phyloP scores from a whole-genome alignment of 2,888 invertebrate species.

The Agonopterix heracliana region DNA sequence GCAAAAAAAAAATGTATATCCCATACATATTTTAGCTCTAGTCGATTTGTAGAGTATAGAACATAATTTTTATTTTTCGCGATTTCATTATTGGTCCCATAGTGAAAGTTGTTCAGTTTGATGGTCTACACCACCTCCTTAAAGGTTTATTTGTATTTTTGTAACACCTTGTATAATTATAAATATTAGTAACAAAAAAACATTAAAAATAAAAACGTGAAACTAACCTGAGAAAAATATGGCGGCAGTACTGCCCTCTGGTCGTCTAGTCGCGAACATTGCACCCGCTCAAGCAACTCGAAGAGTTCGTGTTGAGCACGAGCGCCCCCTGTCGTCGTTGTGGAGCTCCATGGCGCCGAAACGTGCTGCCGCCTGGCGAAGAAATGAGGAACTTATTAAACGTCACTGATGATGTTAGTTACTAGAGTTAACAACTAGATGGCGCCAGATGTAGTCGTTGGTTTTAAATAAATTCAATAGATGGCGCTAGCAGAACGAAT shows the following conservation, averaged over 20 bases:
- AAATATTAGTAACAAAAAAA: no score
- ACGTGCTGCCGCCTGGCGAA: slow-evolving; percentile 81
- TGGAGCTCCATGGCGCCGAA: slow-evolving; percentile 72
- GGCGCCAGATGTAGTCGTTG: slow-evolving; percentile 3
- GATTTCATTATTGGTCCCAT: no score
- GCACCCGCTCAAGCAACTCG: slow-evolving; percentile 94
- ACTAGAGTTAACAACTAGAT: slow-evolving; percentile 5
- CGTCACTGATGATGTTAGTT: background rate
- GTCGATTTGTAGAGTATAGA: no score
- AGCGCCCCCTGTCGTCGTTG: slow-evolving; percentile 69
- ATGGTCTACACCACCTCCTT: no score
- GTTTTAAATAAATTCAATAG: slow-evolving; percentile 15
- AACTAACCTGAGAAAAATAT: slow-evolving; percentile 88
- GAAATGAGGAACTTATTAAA: slow-evolving; percentile 26
- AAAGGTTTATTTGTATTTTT: no score
- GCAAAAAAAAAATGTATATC: no score
- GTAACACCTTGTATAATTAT: no score
- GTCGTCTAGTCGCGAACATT: slow-evolving; percentile 96
- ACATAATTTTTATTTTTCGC: no score
- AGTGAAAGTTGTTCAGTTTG: no score
- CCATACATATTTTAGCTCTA: no score
- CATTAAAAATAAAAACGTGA: background rate
- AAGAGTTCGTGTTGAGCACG: slow-evolving; percentile 87
- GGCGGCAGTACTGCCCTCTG: slow-evolving; percentile 97
- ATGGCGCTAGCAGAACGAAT: slow-evolving; percentile 20